Evolutionary conservation across 1,140 invertebrate genomes (phyloP).

Genomic region (Ridgeia piscesae): DNA sequence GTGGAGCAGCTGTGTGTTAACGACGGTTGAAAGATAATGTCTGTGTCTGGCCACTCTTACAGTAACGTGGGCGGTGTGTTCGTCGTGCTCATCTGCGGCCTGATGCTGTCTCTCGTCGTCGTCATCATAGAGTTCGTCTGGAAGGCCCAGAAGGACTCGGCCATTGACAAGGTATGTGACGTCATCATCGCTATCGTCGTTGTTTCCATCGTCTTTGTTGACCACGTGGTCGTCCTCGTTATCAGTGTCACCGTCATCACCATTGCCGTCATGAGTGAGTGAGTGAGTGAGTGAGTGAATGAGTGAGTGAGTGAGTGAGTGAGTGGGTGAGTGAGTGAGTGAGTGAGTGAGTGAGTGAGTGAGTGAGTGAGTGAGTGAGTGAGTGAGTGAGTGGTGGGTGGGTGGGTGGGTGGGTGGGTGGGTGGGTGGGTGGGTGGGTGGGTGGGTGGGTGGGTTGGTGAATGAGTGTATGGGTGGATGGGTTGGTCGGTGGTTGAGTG

Average conservation of each 20-base stretch:
- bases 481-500: neutral
- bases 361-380: neutral
- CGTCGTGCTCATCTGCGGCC: constrained; percentile 85
- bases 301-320: too few relatives aligned
- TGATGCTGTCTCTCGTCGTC: constrained; percentile 85
- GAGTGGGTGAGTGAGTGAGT: neutral
- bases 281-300: too few relatives aligned
- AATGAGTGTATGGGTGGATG: neutral
- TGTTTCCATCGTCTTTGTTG: too few relatives aligned
- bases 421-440: neutral
- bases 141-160: constrained; percentile 90
- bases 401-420: neutral
- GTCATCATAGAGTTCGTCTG: constrained; percentile 94
- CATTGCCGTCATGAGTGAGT: too few relatives aligned
- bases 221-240: too few relatives aligned
- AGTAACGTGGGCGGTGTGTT: constrained; percentile 93
- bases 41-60: too few relatives aligned
- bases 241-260: too few relatives aligned
- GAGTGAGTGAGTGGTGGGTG: neutral
- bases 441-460: too few relatives aligned
- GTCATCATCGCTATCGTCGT: neutral
- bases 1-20: too few relatives aligned
- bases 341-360: neutral
- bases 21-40: too few relatives aligned
- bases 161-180: constrained; percentile 72